Evolutionary conservation across 2,113 vertebrate species (phyloP), one percentile per base, ranked within the genome.

Genomic region (Mormyrus iriodes): DNA sequence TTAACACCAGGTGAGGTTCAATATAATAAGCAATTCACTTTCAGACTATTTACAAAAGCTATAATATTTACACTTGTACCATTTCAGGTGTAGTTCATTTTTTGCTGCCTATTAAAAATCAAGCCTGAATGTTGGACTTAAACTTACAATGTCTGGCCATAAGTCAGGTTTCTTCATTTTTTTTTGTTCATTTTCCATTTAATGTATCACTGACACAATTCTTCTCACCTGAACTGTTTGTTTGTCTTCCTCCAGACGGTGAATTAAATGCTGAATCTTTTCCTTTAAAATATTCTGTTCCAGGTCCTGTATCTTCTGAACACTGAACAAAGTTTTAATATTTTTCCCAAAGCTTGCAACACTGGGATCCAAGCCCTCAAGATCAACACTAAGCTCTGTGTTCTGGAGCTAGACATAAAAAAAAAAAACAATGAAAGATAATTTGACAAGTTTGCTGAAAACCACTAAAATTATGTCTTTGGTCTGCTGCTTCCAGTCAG

Each of bases 201-300:
- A 24, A 10, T 42, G 21, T 24, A 10, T 39, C 48, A 13, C 42
- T 55, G 35, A 52, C 19, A 51, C 19, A 9, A 46, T 9, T 48
- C 12, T 17, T 10, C 89, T 83, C 82, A 90, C 86, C 24, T 49
- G 0, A 58, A 69, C 17, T 13, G 24, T 13, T 1, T 89, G 42
- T 90, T 88, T 88, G 51, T 90, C 86, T 19, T 91, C 91, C 46
- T 93, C 91, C 27, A 88, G 88, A 10, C 76, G 39, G 3, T 88
- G 17, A 31, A 88, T 8, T 51, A 94, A 31, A 12, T 10, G 73
- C 39, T 93, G 89, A 85, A 94, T 91, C 92, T 90, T 93, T 17
- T 94, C 93, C 86, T 92, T 93, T 90, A 93, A 8, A 4, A 90
- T 90, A 2, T 91, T 48, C 19, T 92, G 92, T 49, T 94, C 93